Evolutionary conservation across 2,113 vertebrate species (phyloP).

Genomic region (Meleagris gallopavo): DNA sequence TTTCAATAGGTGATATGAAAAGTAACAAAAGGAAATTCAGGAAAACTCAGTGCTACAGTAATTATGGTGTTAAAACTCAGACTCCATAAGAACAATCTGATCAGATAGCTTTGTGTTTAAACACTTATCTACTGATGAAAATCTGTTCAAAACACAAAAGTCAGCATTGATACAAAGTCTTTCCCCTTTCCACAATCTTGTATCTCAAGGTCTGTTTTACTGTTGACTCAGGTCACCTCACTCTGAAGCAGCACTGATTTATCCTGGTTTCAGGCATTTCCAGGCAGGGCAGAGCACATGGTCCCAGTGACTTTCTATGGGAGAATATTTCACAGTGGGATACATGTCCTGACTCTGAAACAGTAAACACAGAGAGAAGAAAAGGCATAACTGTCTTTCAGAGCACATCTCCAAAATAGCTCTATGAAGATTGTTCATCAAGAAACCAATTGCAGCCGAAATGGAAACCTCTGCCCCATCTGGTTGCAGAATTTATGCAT

Average conservation of each 20-base stretch:
- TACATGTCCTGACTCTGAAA: neutral
- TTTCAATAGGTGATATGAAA: neutral
- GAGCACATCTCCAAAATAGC: neutral
- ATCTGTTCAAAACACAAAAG: neutral
- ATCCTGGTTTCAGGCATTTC: neutral
- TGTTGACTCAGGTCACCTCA: neutral
- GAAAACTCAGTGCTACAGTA: neutral
- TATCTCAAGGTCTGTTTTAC: neutral
- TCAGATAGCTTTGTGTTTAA: neutral
- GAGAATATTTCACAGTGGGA: neutral
- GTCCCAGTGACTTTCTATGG: rapidly evolving
- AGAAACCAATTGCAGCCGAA: neutral
- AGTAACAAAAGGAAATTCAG: neutral
- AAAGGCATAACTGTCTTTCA: too few relatives aligned
- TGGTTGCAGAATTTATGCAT: neutral
- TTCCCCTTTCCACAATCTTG: neutral
- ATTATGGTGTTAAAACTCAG: neutral
- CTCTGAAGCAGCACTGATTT: neutral
- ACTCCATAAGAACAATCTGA: neutral
- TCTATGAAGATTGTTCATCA: neutral
- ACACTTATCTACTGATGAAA: neutral
- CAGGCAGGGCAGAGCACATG: neutral
- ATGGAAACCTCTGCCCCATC: neutral
- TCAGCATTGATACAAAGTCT: neutral
- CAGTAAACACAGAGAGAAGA: neutral